Evolutionary conservation across 2,888 invertebrate species (phyloP).

Genomic region (Machimus rusticus): DNA sequence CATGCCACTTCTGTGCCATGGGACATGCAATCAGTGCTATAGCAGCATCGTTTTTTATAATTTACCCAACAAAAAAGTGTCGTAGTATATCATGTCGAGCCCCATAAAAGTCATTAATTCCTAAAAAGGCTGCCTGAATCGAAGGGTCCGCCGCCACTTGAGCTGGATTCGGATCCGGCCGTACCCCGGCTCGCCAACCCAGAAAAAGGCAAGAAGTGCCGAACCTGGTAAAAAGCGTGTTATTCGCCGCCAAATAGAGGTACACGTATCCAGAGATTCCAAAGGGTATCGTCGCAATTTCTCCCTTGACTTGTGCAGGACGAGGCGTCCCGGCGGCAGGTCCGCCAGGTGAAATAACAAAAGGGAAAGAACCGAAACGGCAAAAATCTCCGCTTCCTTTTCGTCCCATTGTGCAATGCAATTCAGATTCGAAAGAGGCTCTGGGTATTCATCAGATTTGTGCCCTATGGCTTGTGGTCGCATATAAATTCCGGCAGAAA

Average conservation of each 20-base stretch:
- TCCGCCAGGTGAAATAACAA: neutral
- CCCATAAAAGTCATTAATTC: neutral
- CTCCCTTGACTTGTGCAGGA: neutral
- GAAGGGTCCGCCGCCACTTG: neutral
- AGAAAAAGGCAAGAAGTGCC: neutral
- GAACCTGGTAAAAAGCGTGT: neutral
- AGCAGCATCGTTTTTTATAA: neutral
- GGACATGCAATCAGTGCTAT: neutral
- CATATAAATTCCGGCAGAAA: slow-evolving; percentile 15
- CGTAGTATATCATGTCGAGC: neutral
- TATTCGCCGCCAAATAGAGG: neutral
- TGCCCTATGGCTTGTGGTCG: slow-evolving; percentile 7
- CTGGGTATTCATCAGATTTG: neutral
- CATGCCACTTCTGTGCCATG: neutral
- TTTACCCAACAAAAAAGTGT: neutral
- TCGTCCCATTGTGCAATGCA: neutral
- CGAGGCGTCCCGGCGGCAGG: neutral
- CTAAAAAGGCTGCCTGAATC: neutral
- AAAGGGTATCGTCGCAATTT: neutral
- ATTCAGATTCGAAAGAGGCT: neutral
- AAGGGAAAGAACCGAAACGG: neutral
- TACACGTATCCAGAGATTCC: neutral
- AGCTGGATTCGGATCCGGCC: neutral
- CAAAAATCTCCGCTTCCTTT: neutral
- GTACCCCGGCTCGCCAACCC: neutral